Conservation (phyloP, 92 coral and sea anemone species). For the Palythoa heliodiscus region DNA sequence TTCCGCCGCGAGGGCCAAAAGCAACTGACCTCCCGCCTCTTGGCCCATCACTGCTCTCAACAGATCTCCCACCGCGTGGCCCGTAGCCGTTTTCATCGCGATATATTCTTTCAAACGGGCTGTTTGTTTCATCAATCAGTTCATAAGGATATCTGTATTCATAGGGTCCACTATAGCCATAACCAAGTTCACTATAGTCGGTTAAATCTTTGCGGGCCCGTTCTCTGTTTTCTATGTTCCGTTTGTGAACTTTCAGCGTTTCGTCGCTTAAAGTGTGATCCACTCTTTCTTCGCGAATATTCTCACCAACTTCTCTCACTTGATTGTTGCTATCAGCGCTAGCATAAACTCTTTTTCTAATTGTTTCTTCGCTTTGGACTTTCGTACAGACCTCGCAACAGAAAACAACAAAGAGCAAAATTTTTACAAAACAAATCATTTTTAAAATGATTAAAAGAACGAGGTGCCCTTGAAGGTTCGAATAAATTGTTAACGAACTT, state of each 20-base stretch:
- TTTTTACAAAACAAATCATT: neutral
- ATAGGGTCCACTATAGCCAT: neutral
- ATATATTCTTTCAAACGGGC: neutral
- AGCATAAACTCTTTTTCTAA: neutral
- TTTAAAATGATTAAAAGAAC: neutral
- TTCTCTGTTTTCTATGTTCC: slow-evolving; percentile 1
- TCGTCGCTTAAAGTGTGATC: slow-evolving; percentile 1
- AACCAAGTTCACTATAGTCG: neutral
- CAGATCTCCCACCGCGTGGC: slow-evolving; percentile 44
- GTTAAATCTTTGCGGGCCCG: slow-evolving; percentile 22
- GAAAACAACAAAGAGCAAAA: slow-evolving; percentile 4
- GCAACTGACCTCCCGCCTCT: slow-evolving; percentile 58
- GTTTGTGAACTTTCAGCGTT: neutral
- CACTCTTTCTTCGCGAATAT: slow-evolving; percentile 36
- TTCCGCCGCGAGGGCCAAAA: slow-evolving; percentile 51
- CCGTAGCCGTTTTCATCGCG: slow-evolving; percentile 28
- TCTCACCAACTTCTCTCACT: neutral
- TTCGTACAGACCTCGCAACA: neutral
- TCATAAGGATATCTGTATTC: slow-evolving; percentile 18
- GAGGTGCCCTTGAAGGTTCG: neutral
- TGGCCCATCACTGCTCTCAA: slow-evolving; percentile 51
- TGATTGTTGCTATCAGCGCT: neutral
- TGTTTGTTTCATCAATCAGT: neutral
- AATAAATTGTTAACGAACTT: neutral
- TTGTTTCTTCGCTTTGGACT: slow-evolving; percentile 4